phyloP scores from a whole-genome alignment of 2,888 invertebrate genomes.

The Eurois occulta region DNA sequence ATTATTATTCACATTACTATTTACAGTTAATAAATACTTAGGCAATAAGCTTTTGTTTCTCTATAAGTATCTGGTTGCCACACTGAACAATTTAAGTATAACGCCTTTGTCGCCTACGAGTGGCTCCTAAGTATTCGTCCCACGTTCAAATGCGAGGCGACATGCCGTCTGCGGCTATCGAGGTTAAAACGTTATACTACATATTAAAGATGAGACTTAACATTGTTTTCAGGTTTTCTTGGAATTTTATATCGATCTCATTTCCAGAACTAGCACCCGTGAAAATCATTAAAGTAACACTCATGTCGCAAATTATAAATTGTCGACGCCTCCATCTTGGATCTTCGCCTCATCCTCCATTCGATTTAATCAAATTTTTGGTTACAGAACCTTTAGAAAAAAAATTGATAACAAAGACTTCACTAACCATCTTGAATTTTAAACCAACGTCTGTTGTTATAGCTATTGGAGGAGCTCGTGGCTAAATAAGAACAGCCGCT shows the following conservation, averaged over 20 bases:
- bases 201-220: not conserved
- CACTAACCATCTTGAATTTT: not conserved
- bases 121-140: not conserved
- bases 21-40: not conserved
- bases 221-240: not conserved
- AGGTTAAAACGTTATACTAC: not conserved
- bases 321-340: not conserved
- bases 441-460: not conserved
- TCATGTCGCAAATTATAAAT: not conserved
- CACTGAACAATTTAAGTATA: conserved; percentile 4
- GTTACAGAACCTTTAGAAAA: not conserved
- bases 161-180: conserved; percentile 11
- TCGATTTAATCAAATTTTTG: not conserved
- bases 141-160: not conserved
- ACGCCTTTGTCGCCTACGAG: not conserved
- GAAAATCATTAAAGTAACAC: not conserved
- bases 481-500: too few relatives aligned
- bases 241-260: not conserved
- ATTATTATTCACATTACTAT: too few relatives aligned
- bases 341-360: too few relatives aligned
- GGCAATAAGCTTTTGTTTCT: not conserved
- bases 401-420: not conserved
- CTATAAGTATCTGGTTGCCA: not conserved
- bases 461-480: too few relatives aligned
- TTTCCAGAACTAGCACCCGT: not conserved